Evolutionary conservation across 2,888 invertebrate species (phyloP).

Genomic region (Drosophila ustulata): DNA sequence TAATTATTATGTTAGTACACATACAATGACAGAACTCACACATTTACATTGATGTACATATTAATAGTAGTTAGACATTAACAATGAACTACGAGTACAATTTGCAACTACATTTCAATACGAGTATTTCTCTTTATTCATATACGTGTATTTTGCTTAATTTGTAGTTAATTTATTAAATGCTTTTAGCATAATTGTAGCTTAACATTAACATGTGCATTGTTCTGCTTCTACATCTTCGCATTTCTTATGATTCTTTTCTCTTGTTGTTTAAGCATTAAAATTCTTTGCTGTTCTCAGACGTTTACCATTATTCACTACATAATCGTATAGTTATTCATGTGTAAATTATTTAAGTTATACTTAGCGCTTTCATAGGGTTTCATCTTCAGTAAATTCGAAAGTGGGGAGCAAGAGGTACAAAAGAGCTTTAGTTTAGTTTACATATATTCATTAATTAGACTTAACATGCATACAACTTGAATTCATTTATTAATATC

Average conservation of each 20-base stretch:
- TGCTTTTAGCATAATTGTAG: constrained; percentile 72
- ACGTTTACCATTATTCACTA: constrained; percentile 34
- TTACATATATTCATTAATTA: constrained; percentile 11
- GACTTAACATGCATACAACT: constrained; percentile 18
- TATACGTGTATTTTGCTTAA: constrained; percentile 28
- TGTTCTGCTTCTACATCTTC: constrained; percentile 4
- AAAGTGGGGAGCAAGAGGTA: constrained; percentile 78
- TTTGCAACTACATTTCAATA: constrained; percentile 58
- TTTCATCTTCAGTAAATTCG: constrained; percentile 66
- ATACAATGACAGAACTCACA: constrained; percentile 53
- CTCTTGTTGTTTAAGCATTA: constrained; percentile 31
- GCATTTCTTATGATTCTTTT: not conserved
- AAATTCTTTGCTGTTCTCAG: constrained; percentile 37
- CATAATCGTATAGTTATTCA: constrained; percentile 23
- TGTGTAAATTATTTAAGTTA: constrained; percentile 49
- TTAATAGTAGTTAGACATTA: constrained; percentile 52
- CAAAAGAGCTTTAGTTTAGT: constrained; percentile 65
- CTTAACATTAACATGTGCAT: constrained; percentile 47
- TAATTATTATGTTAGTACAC: constrained; percentile 29
- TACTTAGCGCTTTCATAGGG: constrained; percentile 63
- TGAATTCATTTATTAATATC: constrained; percentile 20
- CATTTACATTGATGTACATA: constrained; percentile 37
- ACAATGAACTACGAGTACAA: constrained; percentile 60
- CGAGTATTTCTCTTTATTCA: constrained; percentile 18
- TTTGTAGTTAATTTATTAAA: constrained; percentile 57